Evolutionary conservation across 2,113 vertebrate genomes (phyloP).

Genomic region (Brachyhypopomus gauderio): DNA sequence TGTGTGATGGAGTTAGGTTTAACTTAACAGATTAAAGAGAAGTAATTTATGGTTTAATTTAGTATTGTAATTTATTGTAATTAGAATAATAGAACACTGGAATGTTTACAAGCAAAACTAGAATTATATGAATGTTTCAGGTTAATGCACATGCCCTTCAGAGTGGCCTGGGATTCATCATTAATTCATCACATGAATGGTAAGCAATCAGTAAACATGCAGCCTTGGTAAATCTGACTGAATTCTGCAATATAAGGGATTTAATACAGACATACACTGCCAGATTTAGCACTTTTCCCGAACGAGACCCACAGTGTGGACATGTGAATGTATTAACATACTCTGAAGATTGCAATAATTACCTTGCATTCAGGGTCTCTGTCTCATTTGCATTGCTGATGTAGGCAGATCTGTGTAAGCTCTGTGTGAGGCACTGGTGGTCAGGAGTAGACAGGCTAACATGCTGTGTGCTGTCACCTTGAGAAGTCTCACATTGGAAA

Average conservation of each 20-base stretch:
- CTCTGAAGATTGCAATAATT: background rate
- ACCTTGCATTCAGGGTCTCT: constrained; percentile 17
- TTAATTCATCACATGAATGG: background rate
- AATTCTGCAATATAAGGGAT: background rate
- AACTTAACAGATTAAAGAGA: background rate
- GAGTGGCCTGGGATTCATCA: background rate
- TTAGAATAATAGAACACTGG: background rate
- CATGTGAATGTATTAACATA: background rate
- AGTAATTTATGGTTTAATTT: background rate
- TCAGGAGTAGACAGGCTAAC: constrained; percentile 2
- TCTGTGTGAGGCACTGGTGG: constrained; percentile 6
- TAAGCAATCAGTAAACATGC: background rate
- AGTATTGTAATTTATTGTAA: background rate
- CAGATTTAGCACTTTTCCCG: background rate
- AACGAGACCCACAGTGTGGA: background rate
- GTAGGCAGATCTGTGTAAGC: constrained; percentile 7
- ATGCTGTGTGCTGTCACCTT: constrained; percentile 30
- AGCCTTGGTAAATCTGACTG: background rate
- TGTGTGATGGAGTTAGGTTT: background rate
- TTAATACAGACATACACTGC: background rate
- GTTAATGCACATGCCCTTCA: background rate
- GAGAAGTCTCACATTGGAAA: constrained; percentile 22
- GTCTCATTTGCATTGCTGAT: constrained; percentile 25
- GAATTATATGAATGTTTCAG: constrained; percentile 9
- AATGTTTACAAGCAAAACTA: constrained; percentile 6